Conservation (phyloP, 2,888 invertebrate genomes). For the Altica lythri region DNA sequence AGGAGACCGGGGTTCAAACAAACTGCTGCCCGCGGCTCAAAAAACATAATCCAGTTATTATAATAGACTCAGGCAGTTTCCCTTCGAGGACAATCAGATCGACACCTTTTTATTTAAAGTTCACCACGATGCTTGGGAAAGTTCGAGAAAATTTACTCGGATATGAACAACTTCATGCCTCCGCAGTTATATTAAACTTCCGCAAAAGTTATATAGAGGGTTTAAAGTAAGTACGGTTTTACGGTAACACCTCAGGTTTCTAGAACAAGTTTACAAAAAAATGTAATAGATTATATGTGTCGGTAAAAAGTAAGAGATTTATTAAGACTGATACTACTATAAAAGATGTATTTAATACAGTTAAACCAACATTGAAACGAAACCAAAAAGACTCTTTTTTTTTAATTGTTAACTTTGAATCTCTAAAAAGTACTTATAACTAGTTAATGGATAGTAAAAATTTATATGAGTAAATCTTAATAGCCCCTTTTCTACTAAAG, state of each 20-base stretch:
- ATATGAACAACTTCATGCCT: slow-evolving; percentile 5
- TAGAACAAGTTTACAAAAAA: no score
- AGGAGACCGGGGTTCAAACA: slow-evolving; percentile 37
- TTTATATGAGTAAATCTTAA: no score
- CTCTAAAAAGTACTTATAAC: no score
- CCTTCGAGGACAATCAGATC: slow-evolving; percentile 42
- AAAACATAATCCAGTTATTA: slow-evolving; percentile 50
- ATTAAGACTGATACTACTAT: no score
- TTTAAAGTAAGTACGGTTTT: slow-evolving; percentile 20
- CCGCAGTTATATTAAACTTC: slow-evolving; percentile 4
- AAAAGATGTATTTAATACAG: no score
- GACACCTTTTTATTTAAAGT: slow-evolving; percentile 46
- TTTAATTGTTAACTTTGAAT: no score
- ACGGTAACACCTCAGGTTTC: no score
- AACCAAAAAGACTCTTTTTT: no score
- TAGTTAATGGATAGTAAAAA: no score
- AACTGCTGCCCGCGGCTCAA: slow-evolving; percentile 38
- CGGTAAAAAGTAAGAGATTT: slow-evolving; percentile 6
- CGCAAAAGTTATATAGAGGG: neutral
- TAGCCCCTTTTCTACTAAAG: no score
- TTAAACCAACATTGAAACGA: no score
- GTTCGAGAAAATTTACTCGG: slow-evolving; percentile 27
- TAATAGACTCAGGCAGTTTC: slow-evolving; percentile 45
- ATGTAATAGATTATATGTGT: no score
- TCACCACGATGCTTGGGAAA: slow-evolving; percentile 24